Conservation (phyloP, 2,888 invertebrate species). For the Timema podura region DNA sequence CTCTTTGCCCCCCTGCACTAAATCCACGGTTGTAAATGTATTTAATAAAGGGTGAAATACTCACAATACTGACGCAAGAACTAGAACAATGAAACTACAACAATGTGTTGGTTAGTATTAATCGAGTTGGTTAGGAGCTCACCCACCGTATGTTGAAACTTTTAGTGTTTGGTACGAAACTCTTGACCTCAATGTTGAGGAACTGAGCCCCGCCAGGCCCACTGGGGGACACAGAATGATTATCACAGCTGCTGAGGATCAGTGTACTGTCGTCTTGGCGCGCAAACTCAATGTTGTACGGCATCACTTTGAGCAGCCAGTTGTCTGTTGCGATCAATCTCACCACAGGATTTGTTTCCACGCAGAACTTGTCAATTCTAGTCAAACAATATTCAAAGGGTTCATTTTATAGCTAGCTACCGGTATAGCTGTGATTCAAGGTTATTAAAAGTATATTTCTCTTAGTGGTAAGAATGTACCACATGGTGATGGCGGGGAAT, state of each 20-base stretch:
- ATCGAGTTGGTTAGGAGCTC: too few relatives aligned
- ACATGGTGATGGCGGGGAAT: constrained; percentile 18
- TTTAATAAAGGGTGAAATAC: too few relatives aligned
- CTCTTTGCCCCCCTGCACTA: too few relatives aligned
- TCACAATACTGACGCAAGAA: too few relatives aligned
- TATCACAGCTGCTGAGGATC: constrained; percentile 59
- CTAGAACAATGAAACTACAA: too few relatives aligned
- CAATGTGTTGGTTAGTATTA: too few relatives aligned
- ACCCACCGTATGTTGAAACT: constrained; percentile 8
- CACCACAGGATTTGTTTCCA: constrained; percentile 63
- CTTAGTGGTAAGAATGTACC: not conserved
- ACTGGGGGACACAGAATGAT: constrained; percentile 38
- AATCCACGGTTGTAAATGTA: too few relatives aligned
- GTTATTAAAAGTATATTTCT: too few relatives aligned
- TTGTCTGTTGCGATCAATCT: constrained; percentile 75
- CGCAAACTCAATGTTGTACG: constrained; percentile 67
- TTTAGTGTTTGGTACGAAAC: constrained; percentile 51
- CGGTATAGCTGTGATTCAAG: too few relatives aligned
- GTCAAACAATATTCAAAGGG: constrained; percentile 37
- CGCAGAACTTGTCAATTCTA: constrained; percentile 69
- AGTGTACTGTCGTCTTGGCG: constrained; percentile 76
- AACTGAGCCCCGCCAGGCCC: constrained; percentile 68
- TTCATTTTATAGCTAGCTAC: not conserved
- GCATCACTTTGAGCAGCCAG: constrained; percentile 81
- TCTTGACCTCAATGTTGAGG: constrained; percentile 73